phyloP scores from a whole-genome alignment of 2,888 invertebrate genomes.

The Pegoplata infirma region DNA sequence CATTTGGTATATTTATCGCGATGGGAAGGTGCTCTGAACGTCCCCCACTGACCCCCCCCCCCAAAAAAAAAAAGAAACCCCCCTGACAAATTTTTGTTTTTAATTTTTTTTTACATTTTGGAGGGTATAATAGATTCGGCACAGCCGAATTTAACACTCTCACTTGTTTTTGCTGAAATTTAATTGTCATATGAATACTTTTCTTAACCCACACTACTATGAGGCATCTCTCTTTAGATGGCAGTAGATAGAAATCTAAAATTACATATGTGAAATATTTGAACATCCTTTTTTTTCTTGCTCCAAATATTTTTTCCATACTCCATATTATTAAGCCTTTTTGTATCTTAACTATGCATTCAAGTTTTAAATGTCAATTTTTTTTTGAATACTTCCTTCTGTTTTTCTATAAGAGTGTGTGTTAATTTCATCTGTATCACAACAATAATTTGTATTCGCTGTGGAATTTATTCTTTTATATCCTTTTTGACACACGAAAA shows the following conservation, averaged over 20 bases:
- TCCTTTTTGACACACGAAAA: too few relatives aligned
- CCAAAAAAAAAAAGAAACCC: too few relatives aligned
- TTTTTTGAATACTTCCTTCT: neutral
- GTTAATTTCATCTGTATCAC: neutral
- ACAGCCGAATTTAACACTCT: too few relatives aligned
- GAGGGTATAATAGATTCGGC: too few relatives aligned
- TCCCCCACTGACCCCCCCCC: too few relatives aligned
- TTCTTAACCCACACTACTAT: neutral
- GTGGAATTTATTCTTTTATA: neutral
- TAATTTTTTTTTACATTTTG: too few relatives aligned
- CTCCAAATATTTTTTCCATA: neutral
- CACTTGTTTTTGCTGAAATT: too few relatives aligned
- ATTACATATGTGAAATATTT: slow-evolving; percentile 50
- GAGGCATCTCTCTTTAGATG: neutral
- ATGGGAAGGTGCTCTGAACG: too few relatives aligned
- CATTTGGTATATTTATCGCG: too few relatives aligned
- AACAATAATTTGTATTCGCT: neutral
- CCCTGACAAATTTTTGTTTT: too few relatives aligned
- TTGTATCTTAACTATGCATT: neutral
- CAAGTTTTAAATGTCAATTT: neutral
- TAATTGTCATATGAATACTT: slow-evolving; percentile 52
- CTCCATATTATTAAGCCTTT: neutral
- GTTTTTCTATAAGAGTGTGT: neutral
- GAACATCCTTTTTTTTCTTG: slow-evolving; percentile 27
- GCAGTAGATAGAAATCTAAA: slow-evolving; percentile 11